Conservation (phyloP, 2,888 invertebrate genomes). For the Margaritifera margaritifera region DNA sequence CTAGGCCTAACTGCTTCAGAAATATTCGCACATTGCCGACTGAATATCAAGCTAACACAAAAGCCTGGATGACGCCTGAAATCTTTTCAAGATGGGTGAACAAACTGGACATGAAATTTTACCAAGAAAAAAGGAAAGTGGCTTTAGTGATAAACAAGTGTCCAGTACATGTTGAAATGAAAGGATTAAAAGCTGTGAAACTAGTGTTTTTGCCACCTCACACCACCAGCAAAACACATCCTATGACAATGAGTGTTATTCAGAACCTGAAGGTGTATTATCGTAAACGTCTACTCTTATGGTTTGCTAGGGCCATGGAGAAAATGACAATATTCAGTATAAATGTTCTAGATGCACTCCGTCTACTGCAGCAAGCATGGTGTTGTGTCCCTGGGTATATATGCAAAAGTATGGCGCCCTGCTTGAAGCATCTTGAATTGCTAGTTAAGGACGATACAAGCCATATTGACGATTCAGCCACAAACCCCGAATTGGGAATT, state of each 20-base stretch:
- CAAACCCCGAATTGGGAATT: background rate
- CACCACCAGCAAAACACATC: conserved; percentile 43
- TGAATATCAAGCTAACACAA: conserved; percentile 29
- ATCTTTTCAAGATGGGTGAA: conserved; percentile 41
- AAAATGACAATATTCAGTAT: conserved; percentile 10
- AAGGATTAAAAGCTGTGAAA: conserved; percentile 22
- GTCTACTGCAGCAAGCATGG: conserved; percentile 28
- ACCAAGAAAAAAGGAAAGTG: conserved; percentile 18
- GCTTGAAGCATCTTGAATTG: too few species aligned
- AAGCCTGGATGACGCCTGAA: conserved; percentile 40
- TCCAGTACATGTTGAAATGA: conserved; percentile 37
- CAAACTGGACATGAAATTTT: conserved; percentile 28
- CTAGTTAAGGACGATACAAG: background rate
- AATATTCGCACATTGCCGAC: conserved; percentile 24
- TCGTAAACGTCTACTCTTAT: conserved; percentile 19
- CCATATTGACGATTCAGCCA: background rate
- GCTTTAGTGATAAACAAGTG: conserved; percentile 47
- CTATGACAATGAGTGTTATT: conserved; percentile 51
- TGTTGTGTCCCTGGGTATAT: conserved; percentile 8
- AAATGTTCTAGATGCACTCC: conserved; percentile 24
- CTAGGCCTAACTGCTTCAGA: conserved; percentile 34
- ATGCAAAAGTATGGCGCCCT: background rate
- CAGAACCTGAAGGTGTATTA: conserved; percentile 35
- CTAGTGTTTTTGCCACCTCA: conserved; percentile 51
- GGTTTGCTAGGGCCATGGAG: conserved; percentile 15